Evolutionary conservation across 2,797 vertebrate genomes (phyloP), one percentile per base, ranked within the genome.

Genomic region (Dendrocincla fuliginosa): DNA sequence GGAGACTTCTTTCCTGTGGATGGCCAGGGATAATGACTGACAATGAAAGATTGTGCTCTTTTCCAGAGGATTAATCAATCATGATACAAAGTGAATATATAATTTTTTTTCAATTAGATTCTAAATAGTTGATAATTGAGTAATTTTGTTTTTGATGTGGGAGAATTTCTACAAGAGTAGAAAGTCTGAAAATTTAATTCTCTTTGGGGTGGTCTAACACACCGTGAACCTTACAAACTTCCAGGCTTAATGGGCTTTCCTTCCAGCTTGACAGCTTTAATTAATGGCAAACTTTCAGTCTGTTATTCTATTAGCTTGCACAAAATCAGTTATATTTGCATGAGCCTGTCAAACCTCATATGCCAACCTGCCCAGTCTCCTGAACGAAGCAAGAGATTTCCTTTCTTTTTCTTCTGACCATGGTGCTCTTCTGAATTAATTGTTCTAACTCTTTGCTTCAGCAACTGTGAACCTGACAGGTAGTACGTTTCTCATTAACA

Each of bases 271-370:
- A 84, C 86, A 91, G 27, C n/a, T 88, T 64, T 90, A 95, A 95
- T 96, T 93, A 81, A 95, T 95, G 46, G 30, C 39, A 90, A 59
- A n/a, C 63, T 74, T 71, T 91, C 74, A 59, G 57, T 85, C 57
- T 22, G 39, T 68, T 77, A 52, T 94, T 95, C 80, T 92, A 39
- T 94, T 95, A 93, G 61, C 94, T 90, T 87, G 88, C 90, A 90
- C 88, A 95, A 91, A 87, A 95, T 95, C 84, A 87, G n/a, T 90
- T 64, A 71, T 50, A 85, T 94, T 95, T 96, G 68, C 67, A 82
- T 80, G 20, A 83, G 19, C 75, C 46, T 92, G 73, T 94, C 93
- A 95, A 93, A 96, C 50, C 63, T 75, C 56, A 69, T 95, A 64
- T 89, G 92, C 87, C 95, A 89, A 93, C 44, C 49, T 95, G 59